Base-by-base conservation (phyloP, 2,888 invertebrate genomes). In the Meteorus cinctellus region DNA sequence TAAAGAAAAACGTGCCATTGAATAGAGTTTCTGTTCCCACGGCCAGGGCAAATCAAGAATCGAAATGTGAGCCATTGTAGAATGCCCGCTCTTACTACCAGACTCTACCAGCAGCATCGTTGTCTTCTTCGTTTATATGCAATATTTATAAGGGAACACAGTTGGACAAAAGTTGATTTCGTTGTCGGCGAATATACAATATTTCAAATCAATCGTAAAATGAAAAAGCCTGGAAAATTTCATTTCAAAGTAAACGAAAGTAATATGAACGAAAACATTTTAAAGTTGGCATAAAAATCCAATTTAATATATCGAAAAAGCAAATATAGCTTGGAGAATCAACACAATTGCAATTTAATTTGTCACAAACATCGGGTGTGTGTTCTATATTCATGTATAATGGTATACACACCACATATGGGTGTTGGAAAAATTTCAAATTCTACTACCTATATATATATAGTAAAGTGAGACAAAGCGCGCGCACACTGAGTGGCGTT, bases 91-190 rank as follows among this genome's bases (percentile, higher is more conserved):
- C n/a, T 48, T 48, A 48, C n/a, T n/a, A 4, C 48, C 48, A 48
- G 10, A 48, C 48, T n/a, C n/a, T 48, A 48, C 48, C 48, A 48
- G 2, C 48, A 48, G 4, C 48, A 48, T n/a, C 48, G n/a, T 6
- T n/a, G n/a, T n/a, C 48, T 48, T 55, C 55, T 19, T 55, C 55
- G 69, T 69, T n/a, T 41, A 36, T 36, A 69, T 69, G 69, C 24
- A 69, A 69, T 69, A 69, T 69, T 69, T 69, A 69, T 69, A 69
- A 69, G 55, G 24, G 5, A 34, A 34, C 29, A 34, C 59, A 55
- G 55, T 27, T 51, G n/a, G 10, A 34, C 16, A n/a, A 69, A 69
- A 69, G 69, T 69, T 69, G 59, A 69, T 69, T 69, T 69, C 31
- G 31, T 29, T 34, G 4, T 29, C 31, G n/a, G 31, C n/a, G 19